Percentiles rank a stretch among this genome's conserved stretches.
These are phyloP conservation scores for Bombus impatiens DNA, from an alignment of 1,140 invertebrate genomes.

Conservation along the genomic window DNA sequence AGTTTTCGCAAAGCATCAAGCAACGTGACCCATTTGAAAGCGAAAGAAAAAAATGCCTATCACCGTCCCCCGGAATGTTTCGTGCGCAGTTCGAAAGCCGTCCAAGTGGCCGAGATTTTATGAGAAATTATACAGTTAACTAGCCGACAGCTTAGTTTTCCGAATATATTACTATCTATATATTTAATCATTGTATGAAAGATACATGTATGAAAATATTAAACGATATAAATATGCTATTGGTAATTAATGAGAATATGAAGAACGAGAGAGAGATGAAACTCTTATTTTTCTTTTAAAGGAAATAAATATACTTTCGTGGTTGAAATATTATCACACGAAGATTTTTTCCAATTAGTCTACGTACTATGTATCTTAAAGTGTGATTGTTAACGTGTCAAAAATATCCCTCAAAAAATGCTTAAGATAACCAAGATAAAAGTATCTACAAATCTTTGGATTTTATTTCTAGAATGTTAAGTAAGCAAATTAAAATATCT, in stretches of 20 bases:
- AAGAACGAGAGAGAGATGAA: neutral
- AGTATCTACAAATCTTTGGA: neutral
- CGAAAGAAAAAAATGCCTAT: conserved; percentile 42
- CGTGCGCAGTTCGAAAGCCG: conserved; percentile 11
- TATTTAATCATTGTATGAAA: no score
- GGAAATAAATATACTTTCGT: no score
- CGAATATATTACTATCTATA: neutral
- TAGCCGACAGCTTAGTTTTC: conserved; percentile 29
- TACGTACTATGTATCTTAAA: no score
- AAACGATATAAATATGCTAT: no score
- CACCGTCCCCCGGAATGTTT: conserved; percentile 48
- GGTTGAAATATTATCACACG: no score
- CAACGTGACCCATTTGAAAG: conserved; percentile 36
- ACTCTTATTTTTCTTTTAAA: neutral
- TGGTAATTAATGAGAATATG: no score
- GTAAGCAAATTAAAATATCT: no score
- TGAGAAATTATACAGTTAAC: conserved; percentile 67
- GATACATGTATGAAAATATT: neutral
- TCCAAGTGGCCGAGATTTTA: conserved; percentile 50
- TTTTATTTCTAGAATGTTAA: neutral
- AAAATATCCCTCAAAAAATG: neutral
- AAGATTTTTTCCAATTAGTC: no score
- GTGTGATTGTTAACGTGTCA: neutral
- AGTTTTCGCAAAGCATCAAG: conserved; percentile 27
- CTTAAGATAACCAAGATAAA: neutral